These are phyloP conservation scores for Dryocosmus kuriphilus DNA, from an alignment of 2,888 invertebrate species.

Conservation along the genomic window DNA sequence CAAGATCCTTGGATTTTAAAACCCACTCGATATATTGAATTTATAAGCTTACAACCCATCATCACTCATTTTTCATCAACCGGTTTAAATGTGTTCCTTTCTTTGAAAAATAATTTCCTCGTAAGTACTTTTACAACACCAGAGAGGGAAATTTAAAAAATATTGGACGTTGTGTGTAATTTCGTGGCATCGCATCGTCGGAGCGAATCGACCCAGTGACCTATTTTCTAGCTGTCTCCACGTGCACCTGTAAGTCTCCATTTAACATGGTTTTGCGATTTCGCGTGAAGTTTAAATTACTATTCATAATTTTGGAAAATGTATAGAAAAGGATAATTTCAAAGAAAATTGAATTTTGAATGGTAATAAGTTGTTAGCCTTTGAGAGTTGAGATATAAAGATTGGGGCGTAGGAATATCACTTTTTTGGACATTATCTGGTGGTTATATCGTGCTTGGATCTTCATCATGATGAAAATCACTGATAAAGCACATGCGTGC, in stretches of 20 bases:
- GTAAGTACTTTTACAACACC: background rate
- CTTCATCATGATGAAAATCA: conserved; percentile 25
- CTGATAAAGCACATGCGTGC: conserved; percentile 27
- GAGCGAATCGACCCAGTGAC: conserved; percentile 68
- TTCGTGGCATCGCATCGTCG: conserved; percentile 64
- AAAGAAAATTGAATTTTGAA: background rate
- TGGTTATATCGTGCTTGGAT: background rate
- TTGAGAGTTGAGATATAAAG: background rate
- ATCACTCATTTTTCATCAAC: background rate
- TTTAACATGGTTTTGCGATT: conserved; percentile 60
- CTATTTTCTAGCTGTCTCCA: conserved; percentile 59
- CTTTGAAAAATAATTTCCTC: background rate
- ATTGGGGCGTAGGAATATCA: background rate
- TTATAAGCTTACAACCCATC: background rate
- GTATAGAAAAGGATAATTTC: background rate
- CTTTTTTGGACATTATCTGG: background rate
- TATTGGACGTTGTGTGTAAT: conserved; percentile 57
- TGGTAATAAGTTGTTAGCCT: background rate
- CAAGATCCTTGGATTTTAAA: conserved; percentile 26
- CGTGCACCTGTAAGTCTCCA: conserved; percentile 52
- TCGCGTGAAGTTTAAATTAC: background rate
- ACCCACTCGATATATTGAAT: conserved; percentile 9
- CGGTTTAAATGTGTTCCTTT: background rate
- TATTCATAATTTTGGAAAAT: background rate
- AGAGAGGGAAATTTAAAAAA: conserved; percentile 33